Base-by-base conservation (phyloP, 1,140 invertebrate species). In the Drosophila parabipectinata region DNA sequence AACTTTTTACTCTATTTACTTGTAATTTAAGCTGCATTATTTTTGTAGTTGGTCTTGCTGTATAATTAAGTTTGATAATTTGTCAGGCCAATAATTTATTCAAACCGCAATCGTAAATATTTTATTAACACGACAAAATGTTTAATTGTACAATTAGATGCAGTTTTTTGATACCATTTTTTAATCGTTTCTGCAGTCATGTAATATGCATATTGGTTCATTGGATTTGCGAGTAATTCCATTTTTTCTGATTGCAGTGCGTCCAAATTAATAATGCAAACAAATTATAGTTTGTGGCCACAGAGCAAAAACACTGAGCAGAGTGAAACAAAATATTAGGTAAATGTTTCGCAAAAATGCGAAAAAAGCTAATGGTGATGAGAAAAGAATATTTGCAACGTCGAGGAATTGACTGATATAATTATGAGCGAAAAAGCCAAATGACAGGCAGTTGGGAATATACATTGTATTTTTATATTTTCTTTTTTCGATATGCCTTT, bases 71-170 rank as follows among this genome's bases (percentile, higher is more conserved):
- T 88, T 88, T 67, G 63, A 67, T 76, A 69, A 85, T 85, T 81
- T 81, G 59, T 58, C 74, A 26, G 59, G 67, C 54, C 68, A 77
- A 85, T 84, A 84, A 85, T 81, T 57, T 60, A 68, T 76, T 51
- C 59, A 63, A 61, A 47, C 78, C 83, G 59, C 82, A 87, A 64
- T 78, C 53, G 63, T 87, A 87, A 87, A 87, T 87, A 87, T 87
- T 87, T 87, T 78, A 87, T 87, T 87, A 87, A 82, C 82, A 78
- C 62, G 75, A 82, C 78, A 87, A 87, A 78, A 71, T 85, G 63
- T 87, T 87, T 74, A 85, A 81, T 78, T 78, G 63, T 77, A 66
- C 68, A 81, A 81, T 87, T 87, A 85, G 82, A 87, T 78, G 53
- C 66, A 52, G 76, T 58, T 61, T 60, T 21, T 39, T 14, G 50